phyloP scores from a whole-genome alignment of 2,888 invertebrate species.

The Drosophila ezoana region DNA sequence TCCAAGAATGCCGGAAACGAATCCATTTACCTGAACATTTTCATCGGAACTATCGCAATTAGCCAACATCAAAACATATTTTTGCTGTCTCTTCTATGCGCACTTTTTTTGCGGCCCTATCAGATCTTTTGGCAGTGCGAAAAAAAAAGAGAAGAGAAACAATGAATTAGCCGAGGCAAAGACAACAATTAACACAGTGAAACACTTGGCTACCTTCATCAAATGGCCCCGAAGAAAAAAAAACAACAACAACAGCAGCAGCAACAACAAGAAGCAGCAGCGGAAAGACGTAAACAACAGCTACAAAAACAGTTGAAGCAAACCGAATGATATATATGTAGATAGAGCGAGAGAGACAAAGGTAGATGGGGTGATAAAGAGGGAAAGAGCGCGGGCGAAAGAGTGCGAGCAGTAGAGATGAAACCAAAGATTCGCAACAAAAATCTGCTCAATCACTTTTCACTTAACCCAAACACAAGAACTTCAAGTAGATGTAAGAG shows the following conservation, averaged over 20 bases:
- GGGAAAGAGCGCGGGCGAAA: background rate
- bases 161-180: slow-evolving; percentile 42
- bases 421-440: slow-evolving; percentile 75
- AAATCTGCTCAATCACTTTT: slow-evolving; percentile 79
- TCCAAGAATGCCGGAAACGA: slow-evolving; percentile 43
- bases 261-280: slow-evolving; percentile 8
- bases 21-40: slow-evolving; percentile 27
- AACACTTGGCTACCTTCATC: slow-evolving; percentile 64
- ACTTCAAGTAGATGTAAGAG: slow-evolving; percentile 67
- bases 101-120: slow-evolving; percentile 32
- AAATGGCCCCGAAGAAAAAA: slow-evolving; percentile 30
- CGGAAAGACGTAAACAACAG: slow-evolving; percentile 27
- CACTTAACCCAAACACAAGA: slow-evolving; percentile 78
- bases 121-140: slow-evolving; percentile 40
- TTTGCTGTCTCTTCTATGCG: slow-evolving; percentile 12
- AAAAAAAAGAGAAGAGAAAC: slow-evolving; percentile 13
- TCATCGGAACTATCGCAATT: slow-evolving; percentile 46
- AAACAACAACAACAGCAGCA: no score
- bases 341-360: background rate
- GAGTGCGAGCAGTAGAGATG: slow-evolving; percentile 33
- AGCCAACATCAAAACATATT: slow-evolving; percentile 31
- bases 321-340: background rate
- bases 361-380: no score
- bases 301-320: slow-evolving; percentile 32
- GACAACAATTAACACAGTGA: slow-evolving; percentile 70